Base-by-base conservation (phyloP, 2,113 vertebrate species). In the Gymnobelideus leadbeateri region DNA sequence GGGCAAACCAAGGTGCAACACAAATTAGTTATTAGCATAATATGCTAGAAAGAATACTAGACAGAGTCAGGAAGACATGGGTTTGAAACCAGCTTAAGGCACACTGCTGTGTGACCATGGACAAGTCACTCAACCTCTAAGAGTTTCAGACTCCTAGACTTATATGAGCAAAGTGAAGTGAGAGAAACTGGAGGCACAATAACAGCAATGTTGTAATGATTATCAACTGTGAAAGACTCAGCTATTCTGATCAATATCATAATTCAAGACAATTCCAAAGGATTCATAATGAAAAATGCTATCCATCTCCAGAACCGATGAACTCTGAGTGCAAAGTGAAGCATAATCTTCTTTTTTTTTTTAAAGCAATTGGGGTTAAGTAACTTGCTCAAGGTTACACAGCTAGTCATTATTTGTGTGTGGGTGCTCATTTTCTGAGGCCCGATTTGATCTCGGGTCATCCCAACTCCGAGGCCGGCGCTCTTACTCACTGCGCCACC, bases 21-120 rank as follows among this genome's bases (percentile, higher is more conserved):
- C 25, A 93, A 53, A 90, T 51, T 12, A 95, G 92, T 96, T 95
- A 84, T 84, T 77, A 77, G 14, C 37, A 16, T 77, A 37, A 77
- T 19, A n/a, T n/a, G 7, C n/a, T 43, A 84, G 68, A 21, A 77
- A 43, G 7, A 84, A 43, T 43, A 43, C n/a, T 84, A 84, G n/a
- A 43, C n/a, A 84, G 61, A 77, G n/a, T 84, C 19, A 84, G n/a
- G n/a, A 84, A 84, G 68, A 84, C 68, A 19, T 43, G 14, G 68
- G 19, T 43, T 84, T 43, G 68, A 84, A 84, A 84, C 68, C 6
- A 84, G 68, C 68, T 19, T 43, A 6, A 23, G 16, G 43, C 16
- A 8, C 2, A 43, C n/a, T 43, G n/a, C n/a, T 84, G 5, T 21
- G n/a, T 21, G 68, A 84, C n/a, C 7, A 43, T 43, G 6, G n/a